Evolutionary conservation across 2,888 invertebrate genomes (phyloP).

Genomic region (Dichetophora obliterata): DNA sequence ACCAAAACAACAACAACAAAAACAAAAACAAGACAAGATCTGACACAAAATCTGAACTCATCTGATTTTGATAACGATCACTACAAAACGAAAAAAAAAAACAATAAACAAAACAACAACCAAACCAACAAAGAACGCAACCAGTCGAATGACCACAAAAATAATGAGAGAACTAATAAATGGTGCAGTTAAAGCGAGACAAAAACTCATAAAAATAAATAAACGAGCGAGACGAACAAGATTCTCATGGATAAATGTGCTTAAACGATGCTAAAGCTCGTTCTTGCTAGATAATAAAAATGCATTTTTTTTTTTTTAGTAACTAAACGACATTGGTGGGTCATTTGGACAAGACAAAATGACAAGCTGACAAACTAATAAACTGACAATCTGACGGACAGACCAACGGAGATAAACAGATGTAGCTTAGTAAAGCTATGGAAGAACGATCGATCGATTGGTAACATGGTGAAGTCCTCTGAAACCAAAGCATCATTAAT

Average conservation of each 20-base stretch:
- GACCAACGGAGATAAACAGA: not conserved
- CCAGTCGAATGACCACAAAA: not conserved
- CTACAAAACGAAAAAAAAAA: conserved; percentile 15
- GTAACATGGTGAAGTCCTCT: too few relatives aligned
- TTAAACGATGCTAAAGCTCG: conserved; percentile 25
- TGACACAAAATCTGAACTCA: conserved; percentile 42
- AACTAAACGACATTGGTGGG: not conserved
- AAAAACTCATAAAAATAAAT: not conserved
- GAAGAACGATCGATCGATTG: too few relatives aligned
- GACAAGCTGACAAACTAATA: not conserved
- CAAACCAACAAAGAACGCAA: not conserved
- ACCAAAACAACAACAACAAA: conserved; percentile 46
- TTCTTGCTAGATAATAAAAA: conserved; percentile 26
- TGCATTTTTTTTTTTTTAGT: not conserved
- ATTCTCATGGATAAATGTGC: conserved; percentile 33
- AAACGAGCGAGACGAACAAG: conserved; percentile 23
- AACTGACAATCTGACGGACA: not conserved
- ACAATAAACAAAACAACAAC: not conserved
- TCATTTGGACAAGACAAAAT: not conserved
- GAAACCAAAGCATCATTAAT: too few relatives aligned
- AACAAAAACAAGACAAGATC: conserved; percentile 37
- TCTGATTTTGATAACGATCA: conserved; percentile 41
- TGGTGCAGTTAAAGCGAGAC: not conserved
- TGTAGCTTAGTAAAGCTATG: not conserved
- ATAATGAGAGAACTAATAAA: not conserved